A percentile compares a stretch with the other conserved stretches of the same genome.
Conservation (phyloP, 2,797 vertebrate species). For the Peromyscus melanophrys region DNA sequence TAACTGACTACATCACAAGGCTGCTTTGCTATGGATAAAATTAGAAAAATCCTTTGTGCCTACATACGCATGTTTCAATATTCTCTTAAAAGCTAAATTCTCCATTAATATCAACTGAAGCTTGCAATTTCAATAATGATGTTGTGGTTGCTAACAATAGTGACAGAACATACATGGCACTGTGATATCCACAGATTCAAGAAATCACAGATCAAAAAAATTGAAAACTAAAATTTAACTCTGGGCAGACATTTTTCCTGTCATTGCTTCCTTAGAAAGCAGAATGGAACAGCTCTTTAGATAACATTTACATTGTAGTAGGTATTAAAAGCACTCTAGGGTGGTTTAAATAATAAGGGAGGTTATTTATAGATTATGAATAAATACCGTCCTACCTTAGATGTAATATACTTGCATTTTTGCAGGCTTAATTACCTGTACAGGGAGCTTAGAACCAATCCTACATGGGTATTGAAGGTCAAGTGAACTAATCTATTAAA, state of each 20-base stretch:
- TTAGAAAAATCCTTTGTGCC: not conserved
- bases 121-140: not conserved
- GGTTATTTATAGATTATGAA: not conserved
- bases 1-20: not conserved
- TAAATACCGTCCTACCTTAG: not conserved
- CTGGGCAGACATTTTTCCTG: not conserved
- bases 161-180: not conserved
- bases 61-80: not conserved
- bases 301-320: not conserved
- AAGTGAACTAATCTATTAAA: not conserved
- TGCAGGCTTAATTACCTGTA: not conserved
- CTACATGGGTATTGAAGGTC: not conserved
- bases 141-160: not conserved
- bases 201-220: not conserved
- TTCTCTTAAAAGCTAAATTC: conserved; percentile 17
- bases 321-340: not conserved
- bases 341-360: not conserved
- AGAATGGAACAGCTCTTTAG: not conserved
- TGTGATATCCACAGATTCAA: not conserved
- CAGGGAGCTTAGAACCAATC: not conserved
- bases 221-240: not conserved
- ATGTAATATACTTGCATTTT: not conserved
- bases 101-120: not conserved
- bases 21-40: not conserved
- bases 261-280: not conserved